Base-by-base conservation (phyloP, 2,888 invertebrate species). In the Chromoteleia sp. region DNA sequence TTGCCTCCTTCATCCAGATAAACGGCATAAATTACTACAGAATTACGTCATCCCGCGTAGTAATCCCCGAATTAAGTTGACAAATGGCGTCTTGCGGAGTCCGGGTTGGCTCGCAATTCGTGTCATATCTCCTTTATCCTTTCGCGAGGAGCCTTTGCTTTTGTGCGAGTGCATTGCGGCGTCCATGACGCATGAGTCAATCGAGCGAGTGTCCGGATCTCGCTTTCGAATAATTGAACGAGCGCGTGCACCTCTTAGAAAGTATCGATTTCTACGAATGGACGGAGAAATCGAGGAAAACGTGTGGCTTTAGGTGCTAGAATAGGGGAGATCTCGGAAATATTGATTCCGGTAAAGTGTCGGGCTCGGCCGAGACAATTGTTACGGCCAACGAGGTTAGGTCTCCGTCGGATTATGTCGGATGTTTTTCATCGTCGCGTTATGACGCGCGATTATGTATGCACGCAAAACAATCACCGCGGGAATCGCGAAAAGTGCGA, bases 241-340 rank as follows among this genome's bases (percentile, higher is more conserved):
- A 59, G 65, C 71, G 59, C 58, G 52, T 50, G 50, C 59, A 61
- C 54, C 65, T 73, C 79, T 73, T 79, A 79, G 79, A 79, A 73
- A 79, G 79, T 79, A 79, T 79, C 73, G 79, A 79, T 79, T 79
- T 79, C 79, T 68, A 74, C 65, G 70, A 70, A 71, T 52, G 48
- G 45, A 65, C 71, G 63, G 75, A 75, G 75, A 75, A 67, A 75
- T 75, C 75, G 75, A 67, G 58, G 48, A 50, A 75, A 75, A 63
- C 17, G 74, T 52, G 54, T 61, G 61, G 61, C 65, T 56, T 63
- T 39, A 15, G 65, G 48, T 48, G 56, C 48, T 25, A 36, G 48
- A 45, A 67, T 33, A 59, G 67, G 43, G 67, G 65, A 73, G 73
- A 73, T 73, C 63, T 73, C 63, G 63, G 48, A 33, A 54, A 75